Evolutionary conservation across 2,888 invertebrate genomes (phyloP), one percentile per base, ranked within the genome.

Genomic region (Tachina fera): DNA sequence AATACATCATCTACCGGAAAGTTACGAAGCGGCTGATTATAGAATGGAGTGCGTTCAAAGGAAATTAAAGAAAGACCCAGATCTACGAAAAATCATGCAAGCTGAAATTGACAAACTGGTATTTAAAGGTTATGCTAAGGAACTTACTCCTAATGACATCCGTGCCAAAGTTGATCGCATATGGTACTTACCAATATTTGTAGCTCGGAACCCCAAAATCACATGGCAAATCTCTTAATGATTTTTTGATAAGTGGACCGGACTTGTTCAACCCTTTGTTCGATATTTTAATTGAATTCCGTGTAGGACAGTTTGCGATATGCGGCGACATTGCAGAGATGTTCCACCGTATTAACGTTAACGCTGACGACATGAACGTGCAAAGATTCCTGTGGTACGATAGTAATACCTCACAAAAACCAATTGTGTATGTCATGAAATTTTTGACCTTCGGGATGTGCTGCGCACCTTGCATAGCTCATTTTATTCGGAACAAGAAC

Each of bases 101-200:
- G 22, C 45, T 8, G 83, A 83, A 78, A 83, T 87, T n/a, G 68
- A 83, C 19, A 85, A 85, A 60, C 67, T 87, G 39, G 14, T 81
- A 19, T 16, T n/a, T 0, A 83, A 85, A 67, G 79, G 45, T 13
- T 71, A 71, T 9, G 71, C 61, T 53, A 74, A 61, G 41, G 22
- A 56, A 10, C 4, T 53, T n/a, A 53, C 53, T 9, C 43, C 70
- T 16, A 43, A 71, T 19, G 22, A 10, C 22, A 1, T 56, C 56
- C 4, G 8, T 3, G 10, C 56, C 22, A 1, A 22, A 3, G 22
- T 22, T 22, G 22, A 22, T 56, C 56, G 56, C 10, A 56, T 22
- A 11, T 41, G 60, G 43, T 71, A 71, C 60, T 16, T 68, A 13
- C 71, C 58, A 31, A 58, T 71, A 31, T 60, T 68, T 31, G 51